phyloP scores from a whole-genome alignment of 2,797 vertebrate genomes.

The Anguilla marmorata region DNA sequence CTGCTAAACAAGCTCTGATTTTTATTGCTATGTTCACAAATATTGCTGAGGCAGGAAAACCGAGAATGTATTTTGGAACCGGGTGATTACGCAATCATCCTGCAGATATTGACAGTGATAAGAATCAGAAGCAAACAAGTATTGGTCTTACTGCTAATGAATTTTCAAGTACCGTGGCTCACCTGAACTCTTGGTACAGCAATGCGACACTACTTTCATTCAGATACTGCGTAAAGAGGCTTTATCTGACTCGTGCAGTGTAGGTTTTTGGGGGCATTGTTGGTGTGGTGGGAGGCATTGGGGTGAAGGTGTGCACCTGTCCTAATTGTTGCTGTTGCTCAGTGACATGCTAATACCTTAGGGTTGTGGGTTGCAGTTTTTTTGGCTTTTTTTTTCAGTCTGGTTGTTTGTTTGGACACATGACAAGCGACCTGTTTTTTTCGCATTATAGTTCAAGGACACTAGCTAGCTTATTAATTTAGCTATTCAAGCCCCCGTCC shows the following conservation, averaged over 20 bases:
- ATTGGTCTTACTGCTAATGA: conserved; percentile 6
- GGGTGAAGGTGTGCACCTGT: neutral
- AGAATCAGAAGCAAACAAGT: conserved; percentile 7
- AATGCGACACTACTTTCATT: neutral
- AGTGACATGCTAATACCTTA: neutral
- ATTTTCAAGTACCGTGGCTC: neutral
- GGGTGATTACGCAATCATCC: neutral
- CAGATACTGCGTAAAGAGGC: neutral
- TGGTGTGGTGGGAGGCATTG: neutral
- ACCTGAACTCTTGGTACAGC: neutral
- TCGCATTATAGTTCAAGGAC: too few relatives aligned
- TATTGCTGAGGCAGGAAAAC: neutral
- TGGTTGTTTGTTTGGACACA: too few relatives aligned
- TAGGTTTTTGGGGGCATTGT: neutral
- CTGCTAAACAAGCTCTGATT: neutral
- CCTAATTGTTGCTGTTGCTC: neutral
- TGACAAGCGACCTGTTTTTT: too few relatives aligned
- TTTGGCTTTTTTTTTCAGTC: too few relatives aligned
- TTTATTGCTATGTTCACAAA: neutral
- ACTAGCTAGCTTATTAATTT: too few relatives aligned
- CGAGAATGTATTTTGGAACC: neutral
- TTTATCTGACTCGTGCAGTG: neutral
- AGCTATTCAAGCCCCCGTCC: too few relatives aligned
- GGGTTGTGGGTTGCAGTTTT: too few relatives aligned
- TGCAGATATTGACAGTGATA: neutral